phyloP scores from a whole-genome alignment of 2,888 invertebrate genomes.

The Oscheius sp. region DNA sequence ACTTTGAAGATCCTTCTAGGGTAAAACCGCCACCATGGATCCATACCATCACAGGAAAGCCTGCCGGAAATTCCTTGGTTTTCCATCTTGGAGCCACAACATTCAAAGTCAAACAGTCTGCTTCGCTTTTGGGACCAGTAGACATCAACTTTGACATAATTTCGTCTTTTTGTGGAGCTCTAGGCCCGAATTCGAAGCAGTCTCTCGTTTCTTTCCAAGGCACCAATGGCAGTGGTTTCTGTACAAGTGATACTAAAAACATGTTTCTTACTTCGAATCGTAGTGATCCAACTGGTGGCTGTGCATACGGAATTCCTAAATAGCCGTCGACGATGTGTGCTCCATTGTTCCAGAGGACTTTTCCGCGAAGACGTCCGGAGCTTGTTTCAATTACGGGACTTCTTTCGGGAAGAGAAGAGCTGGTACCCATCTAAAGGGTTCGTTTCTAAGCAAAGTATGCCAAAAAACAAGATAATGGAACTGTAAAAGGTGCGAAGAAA shows the following conservation, averaged over 20 bases:
- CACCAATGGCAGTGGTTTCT: conserved; percentile 51
- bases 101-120: conserved; percentile 59
- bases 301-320: conserved; percentile 55
- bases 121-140: conserved; percentile 51
- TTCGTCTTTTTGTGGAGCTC: conserved; percentile 58
- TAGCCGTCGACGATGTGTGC: conserved; percentile 44
- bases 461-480: too few species aligned
- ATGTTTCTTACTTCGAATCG: conserved; percentile 32
- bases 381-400: conserved; percentile 27
- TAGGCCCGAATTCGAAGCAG: conserved; percentile 60
- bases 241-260: too few species aligned
- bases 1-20: conserved; percentile 51
- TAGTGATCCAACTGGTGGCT: conserved; percentile 47
- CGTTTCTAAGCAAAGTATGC: too few species aligned
- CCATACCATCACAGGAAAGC: conserved; percentile 62
- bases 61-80: conserved; percentile 42
- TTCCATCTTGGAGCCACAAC: conserved; percentile 58
- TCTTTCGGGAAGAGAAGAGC: conserved; percentile 15
- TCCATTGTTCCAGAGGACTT: conserved; percentile 4
- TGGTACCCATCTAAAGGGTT: conserved; percentile 23
- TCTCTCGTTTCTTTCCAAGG: conserved; percentile 50
- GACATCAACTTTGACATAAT: conserved; percentile 40
- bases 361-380: conserved; percentile 40
- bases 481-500: too few species aligned
- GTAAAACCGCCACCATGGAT: conserved; percentile 64